These are phyloP conservation scores for Protophormia terraenovae DNA, from an alignment of 2,888 invertebrate genomes.

Conservation along the genomic window DNA sequence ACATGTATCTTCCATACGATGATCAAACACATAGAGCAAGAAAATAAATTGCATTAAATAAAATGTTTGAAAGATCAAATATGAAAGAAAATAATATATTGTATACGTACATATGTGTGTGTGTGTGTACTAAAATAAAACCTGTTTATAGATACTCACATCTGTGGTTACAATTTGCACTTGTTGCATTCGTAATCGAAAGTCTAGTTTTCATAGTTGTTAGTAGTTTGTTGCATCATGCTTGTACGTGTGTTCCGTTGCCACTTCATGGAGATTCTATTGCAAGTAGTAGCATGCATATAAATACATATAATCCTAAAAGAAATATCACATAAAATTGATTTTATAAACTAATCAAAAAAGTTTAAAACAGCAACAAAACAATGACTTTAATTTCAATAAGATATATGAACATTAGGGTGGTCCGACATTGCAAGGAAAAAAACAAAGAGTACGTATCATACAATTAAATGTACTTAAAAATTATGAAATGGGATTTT, in stretches of 20 bases:
- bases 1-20: too few relatives aligned
- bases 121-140: slow-evolving; percentile 46
- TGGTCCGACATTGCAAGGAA: too few relatives aligned
- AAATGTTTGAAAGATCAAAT: background rate
- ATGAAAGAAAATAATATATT: background rate
- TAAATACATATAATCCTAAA: background rate
- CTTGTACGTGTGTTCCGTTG: slow-evolving; percentile 3
- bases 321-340: slow-evolving; percentile 20
- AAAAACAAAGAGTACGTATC: too few relatives aligned
- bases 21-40: slow-evolving; percentile 1
- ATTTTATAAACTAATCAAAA: slow-evolving; percentile 43
- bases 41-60: background rate
- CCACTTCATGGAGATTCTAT: background rate
- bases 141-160: slow-evolving; percentile 74
- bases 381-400: too few relatives aligned
- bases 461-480: too few relatives aligned
- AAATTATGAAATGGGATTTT: too few relatives aligned
- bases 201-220: slow-evolving; percentile 24
- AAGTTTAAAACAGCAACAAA: background rate
- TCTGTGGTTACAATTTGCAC: slow-evolving; percentile 73
- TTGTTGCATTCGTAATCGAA: slow-evolving; percentile 67
- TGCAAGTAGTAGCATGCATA: background rate
- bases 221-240: slow-evolving; percentile 33
- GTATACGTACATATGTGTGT: too few relatives aligned
- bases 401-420: too few relatives aligned